These are phyloP conservation scores for Scomber japonicus DNA, from an alignment of 2,113 vertebrate genomes.

Conservation along the genomic window DNA sequence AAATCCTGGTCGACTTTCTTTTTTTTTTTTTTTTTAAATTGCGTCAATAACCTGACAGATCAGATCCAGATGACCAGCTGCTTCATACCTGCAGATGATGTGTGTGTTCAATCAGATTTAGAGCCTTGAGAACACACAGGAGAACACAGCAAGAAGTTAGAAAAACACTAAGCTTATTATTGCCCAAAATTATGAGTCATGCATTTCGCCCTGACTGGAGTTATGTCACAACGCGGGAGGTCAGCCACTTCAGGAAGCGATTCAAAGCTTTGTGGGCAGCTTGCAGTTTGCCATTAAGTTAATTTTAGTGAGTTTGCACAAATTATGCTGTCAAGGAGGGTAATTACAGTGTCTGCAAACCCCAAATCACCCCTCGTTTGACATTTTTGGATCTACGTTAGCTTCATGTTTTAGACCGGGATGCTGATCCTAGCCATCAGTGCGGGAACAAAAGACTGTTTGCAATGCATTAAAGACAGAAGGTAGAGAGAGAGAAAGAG, in stretches of 20 bases:
- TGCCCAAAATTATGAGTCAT: constrained; percentile 39
- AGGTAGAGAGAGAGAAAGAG: background rate
- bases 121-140: constrained; percentile 1
- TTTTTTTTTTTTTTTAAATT: background rate
- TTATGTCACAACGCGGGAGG: constrained; percentile 31
- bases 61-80: background rate
- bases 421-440: background rate
- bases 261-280: background rate
- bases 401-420: background rate
- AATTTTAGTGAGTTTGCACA: background rate
- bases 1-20: constrained; percentile 19
- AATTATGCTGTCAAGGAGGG: background rate
- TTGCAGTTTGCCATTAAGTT: background rate
- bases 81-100: constrained; percentile 4
- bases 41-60: background rate
- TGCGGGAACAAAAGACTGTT: background rate
- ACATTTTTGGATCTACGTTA: background rate
- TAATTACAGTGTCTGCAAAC: background rate
- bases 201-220: background rate
- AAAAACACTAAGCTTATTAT: constrained; percentile 37
- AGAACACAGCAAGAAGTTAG: background rate
- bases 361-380: background rate
- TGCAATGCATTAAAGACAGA: background rate
- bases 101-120: constrained; percentile 3
- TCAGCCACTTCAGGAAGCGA: constrained; percentile 7